Base-by-base conservation (phyloP, 2,888 invertebrate genomes). In the Aleiodes leptofemur region DNA sequence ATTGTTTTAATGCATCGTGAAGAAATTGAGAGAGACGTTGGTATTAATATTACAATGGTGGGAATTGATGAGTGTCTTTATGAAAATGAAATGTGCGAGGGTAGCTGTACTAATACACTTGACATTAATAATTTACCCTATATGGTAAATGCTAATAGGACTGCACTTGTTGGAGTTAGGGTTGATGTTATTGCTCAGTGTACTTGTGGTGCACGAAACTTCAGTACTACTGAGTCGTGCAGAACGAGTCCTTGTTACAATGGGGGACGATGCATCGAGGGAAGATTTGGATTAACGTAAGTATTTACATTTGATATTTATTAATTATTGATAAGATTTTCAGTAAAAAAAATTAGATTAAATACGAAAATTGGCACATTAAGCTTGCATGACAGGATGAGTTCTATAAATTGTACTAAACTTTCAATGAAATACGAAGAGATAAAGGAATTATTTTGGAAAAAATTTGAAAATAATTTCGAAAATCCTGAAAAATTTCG, bases 141-240 rank as follows among this genome's bases (percentile, higher is more conserved):
- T 85, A 96, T 98, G 94, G 98, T 99, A 3, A 98, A 98, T 90
- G 96, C 99, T 14, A 99, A 99, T 88, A 96, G 96, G 90, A 99
- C 99, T 0, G 96, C 98, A 0, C 91, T 99, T 78, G 98, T 99
- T 48, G 99, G 99, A 11, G 97, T 99, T 0, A 93, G 98, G 74
- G 97, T 98, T 0, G 97, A 96, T 88, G 96, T 98, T 0, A 91
- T 96, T 80, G 96, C 98, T 0, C 96, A 97, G 86, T 98, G 98
- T 86, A 96, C 96, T 14, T 98, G 98, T 87, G 97, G 97, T 6
- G 97, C 98, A 0, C 92, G 98, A 73, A 97, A 97, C 89, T 98
- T 98, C 90, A 95, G 95, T 78, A 96, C 96, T 86, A 94, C 95
- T 72, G 96, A 96, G 90, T 95, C 96, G 4, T 99, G 99, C 87